A percentile compares a stretch with the other conserved stretches of the same genome.
phyloP scores from a whole-genome alignment of 1,140 invertebrate genomes.

The Varroa destructor region DNA sequence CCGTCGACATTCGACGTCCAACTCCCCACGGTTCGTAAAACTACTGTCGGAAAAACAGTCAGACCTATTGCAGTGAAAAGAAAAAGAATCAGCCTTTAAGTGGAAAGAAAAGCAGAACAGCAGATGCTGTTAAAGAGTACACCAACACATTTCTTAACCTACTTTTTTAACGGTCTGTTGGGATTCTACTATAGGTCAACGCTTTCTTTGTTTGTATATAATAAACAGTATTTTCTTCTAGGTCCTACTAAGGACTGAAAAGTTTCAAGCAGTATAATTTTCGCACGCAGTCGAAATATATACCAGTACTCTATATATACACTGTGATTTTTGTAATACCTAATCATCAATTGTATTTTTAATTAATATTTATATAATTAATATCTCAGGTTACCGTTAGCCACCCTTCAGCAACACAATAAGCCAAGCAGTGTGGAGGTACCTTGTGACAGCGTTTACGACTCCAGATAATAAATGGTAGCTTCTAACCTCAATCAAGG shows the following conservation, averaged over 20 bases:
- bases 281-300: not conserved
- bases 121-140: not conserved
- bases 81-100: not conserved
- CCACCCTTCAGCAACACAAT: conserved; percentile 19
- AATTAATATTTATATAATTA: not conserved
- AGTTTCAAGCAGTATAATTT: too few relatives aligned
- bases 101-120: not conserved
- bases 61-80: not conserved
- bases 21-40: conserved; percentile 3
- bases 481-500: too few relatives aligned
- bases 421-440: not conserved
- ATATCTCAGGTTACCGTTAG: conserved; percentile 11
- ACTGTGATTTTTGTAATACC: not conserved
- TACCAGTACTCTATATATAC: not conserved
- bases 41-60: not conserved
- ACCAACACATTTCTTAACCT: not conserved
- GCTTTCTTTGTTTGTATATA: too few relatives aligned
- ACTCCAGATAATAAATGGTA: conserved; percentile 4
- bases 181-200: not conserved
- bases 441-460: conserved; percentile 20
- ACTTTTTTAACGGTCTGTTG: not conserved
- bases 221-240: too few relatives aligned
- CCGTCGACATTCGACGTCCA: conserved; percentile 7
- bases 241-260: too few relatives aligned
- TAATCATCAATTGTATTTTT: not conserved